Conservation (phyloP, 2,888 invertebrate species). For the Chymomyza procnemis region DNA sequence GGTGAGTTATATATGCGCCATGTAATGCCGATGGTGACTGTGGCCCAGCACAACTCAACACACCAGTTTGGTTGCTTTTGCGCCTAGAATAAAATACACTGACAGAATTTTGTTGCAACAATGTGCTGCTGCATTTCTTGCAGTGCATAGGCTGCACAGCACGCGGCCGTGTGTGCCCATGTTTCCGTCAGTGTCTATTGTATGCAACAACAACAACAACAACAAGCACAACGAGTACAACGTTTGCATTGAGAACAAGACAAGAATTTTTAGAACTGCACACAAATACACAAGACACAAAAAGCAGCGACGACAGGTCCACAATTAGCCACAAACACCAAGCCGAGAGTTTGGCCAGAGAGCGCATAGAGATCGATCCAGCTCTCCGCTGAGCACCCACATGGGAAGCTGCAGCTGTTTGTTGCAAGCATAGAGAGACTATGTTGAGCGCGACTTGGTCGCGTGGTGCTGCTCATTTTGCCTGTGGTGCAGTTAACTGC, state of each 20-base stretch:
- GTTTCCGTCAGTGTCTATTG: constrained; percentile 15
- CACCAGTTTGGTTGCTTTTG: constrained; percentile 64
- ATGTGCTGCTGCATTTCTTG: constrained; percentile 1
- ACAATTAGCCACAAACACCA: constrained; percentile 71
- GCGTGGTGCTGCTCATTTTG: neutral
- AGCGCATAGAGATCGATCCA: neutral
- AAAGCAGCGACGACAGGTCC: constrained; percentile 75
- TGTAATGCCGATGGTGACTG: constrained; percentile 43
- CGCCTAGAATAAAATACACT: constrained; percentile 13
- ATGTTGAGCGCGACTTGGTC: neutral
- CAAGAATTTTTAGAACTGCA: constrained; percentile 69
- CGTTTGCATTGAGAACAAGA: constrained; percentile 40
- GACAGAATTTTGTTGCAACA: neutral
- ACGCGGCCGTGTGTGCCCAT: constrained; percentile 43
- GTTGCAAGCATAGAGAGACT: neutral
- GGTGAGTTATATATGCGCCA: constrained; percentile 34
- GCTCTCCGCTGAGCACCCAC: constrained; percentile 8
- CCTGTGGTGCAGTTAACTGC: constrained; percentile 22
- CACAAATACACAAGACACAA: constrained; percentile 45
- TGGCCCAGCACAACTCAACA: constrained; percentile 35
- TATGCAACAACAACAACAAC: constrained; percentile 15
- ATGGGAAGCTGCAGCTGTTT: constrained; percentile 1
- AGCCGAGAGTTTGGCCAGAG: constrained; percentile 11
- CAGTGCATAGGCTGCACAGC: constrained; percentile 37
- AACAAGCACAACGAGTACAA: constrained; percentile 4